phyloP scores from a whole-genome alignment of 2,888 invertebrate species.

The Ennomos erosarius region DNA sequence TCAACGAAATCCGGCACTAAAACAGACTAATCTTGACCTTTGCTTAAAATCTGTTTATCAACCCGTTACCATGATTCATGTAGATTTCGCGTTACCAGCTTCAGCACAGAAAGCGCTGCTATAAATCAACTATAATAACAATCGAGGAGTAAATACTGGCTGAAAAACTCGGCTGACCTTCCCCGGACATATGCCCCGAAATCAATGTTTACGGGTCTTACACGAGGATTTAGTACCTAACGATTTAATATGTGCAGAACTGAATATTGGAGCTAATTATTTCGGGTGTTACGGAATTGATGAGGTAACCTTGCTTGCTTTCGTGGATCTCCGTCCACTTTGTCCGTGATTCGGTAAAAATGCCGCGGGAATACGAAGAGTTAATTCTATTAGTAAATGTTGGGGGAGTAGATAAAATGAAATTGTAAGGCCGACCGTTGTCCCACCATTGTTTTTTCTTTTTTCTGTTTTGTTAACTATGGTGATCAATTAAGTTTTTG shows the following conservation, averaged over 20 bases:
- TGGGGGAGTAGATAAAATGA: too few species aligned
- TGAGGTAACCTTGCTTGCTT: slow-evolving; percentile 5
- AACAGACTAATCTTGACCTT: slow-evolving; percentile 56
- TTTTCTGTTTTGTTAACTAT: too few species aligned
- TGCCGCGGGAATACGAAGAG: too few species aligned
- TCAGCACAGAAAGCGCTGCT: slow-evolving; percentile 62
- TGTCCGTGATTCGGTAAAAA: too few species aligned
- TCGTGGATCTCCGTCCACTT: not conserved
- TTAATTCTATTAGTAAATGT: too few species aligned
- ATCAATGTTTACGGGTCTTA: slow-evolving; percentile 32
- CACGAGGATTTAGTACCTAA: slow-evolving; percentile 22
- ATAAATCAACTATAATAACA: slow-evolving; percentile 77
- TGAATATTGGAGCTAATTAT: slow-evolving; percentile 16
- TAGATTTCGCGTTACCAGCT: slow-evolving; percentile 54
- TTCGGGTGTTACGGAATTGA: slow-evolving; percentile 8
- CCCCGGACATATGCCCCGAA: slow-evolving; percentile 43
- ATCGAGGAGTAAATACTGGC: slow-evolving; percentile 59
- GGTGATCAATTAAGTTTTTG: too few species aligned
- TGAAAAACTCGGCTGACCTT: slow-evolving; percentile 57
- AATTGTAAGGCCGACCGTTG: too few species aligned
- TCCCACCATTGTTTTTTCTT: too few species aligned
- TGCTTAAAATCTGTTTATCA: slow-evolving; percentile 58
- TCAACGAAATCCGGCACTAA: slow-evolving; percentile 30
- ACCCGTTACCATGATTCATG: slow-evolving; percentile 68
- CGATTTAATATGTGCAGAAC: slow-evolving; percentile 15